Evolutionary conservation across 1,140 invertebrate genomes (phyloP), one percentile per base, ranked within the genome.

Genomic region (Dreissena rostriformis): DNA sequence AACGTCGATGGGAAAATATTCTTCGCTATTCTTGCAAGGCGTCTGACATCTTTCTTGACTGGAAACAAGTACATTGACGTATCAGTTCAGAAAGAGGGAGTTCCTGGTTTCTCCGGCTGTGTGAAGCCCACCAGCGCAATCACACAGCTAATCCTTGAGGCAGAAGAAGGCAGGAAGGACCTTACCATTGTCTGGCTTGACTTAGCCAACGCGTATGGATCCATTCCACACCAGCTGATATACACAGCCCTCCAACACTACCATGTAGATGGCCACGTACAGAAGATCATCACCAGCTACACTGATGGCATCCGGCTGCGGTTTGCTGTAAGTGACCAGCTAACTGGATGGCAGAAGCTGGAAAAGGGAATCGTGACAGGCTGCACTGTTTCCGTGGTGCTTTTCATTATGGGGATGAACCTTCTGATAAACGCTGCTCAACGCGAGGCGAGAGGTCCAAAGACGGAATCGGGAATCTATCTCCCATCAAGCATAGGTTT

Each of bases 161-260:
- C 82, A 8, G 77, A 84, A 28, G 55, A 39, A 28, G 49, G 39
- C 5, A 79, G 49, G 70, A 77, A n/a, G 39, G 57, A 76, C 22
- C 72, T 86, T 10, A 84, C 84, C 55, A 82, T 88, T 7, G 70
- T 88, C 11, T 88, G 85, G 85, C 67, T 86, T 1, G 85, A 86
- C 52, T 67, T 86, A 15, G 82, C 82, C 28, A 88, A 88, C 28
- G 85, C 74, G 0, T 88, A 86, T 75, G 76, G 67, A 49, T 73
- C 85, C 55, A 57, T 88, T 15, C 78, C 84, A 22, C 87, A 88
- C 53, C 78, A 73, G 70, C 70, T 73, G 6, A 73, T 73, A 10
- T 73, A 73, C 39, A 73, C 70, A 73, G 70, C 79, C 22, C 52
- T 87, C 29, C 71, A 76, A 2, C 53, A 51, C 39, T 78, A 83